A percentile compares a stretch with the other conserved stretches of the same genome.
Conservation (phyloP, 1,140 invertebrate genomes). For the Cyphomyrmex costatus region DNA sequence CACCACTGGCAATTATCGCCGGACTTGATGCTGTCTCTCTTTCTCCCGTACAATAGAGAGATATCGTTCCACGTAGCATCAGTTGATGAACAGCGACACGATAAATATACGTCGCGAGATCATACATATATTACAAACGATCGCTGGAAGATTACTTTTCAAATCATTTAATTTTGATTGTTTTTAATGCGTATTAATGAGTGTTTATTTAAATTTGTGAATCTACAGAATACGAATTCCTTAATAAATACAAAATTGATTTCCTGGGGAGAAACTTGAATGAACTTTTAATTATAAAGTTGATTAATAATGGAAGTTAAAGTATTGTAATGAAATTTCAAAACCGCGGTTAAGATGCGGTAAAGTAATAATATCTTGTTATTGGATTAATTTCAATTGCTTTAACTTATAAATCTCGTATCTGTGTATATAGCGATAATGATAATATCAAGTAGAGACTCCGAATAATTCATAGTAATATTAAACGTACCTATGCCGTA, state of each 20-base stretch:
- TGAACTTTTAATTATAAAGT: constrained; percentile 44
- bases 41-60: constrained; percentile 5
- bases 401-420: not conserved
- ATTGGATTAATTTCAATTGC: constrained; percentile 20
- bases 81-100: constrained; percentile 25
- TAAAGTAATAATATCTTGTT: constrained; percentile 29
- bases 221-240: not conserved
- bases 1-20: constrained; percentile 61
- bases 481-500: not conserved
- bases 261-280: not conserved
- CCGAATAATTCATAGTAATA: not conserved
- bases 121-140: not conserved
- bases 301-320: constrained; percentile 39
- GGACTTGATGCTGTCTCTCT: constrained; percentile 50
- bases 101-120: constrained; percentile 29
- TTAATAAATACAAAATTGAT: not conserved
- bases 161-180: constrained; percentile 6
- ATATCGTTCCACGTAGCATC: constrained; percentile 23
- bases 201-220: not conserved
- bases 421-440: not conserved
- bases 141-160: not conserved
- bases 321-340: constrained; percentile 32
- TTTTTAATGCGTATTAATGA: not conserved
- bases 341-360: not conserved
- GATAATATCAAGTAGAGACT: not conserved